phyloP scores from a whole-genome alignment of 1,140 invertebrate species.

The Drosophila gunungcola region DNA sequence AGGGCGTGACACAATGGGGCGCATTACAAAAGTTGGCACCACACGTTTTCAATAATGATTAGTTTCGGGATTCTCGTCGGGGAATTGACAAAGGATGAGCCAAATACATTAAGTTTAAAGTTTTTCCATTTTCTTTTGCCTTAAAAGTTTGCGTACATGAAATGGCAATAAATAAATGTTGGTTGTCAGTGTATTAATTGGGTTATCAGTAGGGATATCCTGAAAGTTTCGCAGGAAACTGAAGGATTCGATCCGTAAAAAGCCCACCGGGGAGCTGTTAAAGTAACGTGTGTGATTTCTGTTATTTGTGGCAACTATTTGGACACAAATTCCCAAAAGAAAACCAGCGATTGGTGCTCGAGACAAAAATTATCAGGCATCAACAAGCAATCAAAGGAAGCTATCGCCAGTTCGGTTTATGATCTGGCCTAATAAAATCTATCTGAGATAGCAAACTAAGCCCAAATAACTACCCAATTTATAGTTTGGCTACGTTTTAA shows the following conservation, averaged over 20 bases:
- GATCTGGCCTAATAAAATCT: constrained; percentile 28
- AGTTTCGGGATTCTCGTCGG: constrained; percentile 43
- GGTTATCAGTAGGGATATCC: constrained; percentile 38
- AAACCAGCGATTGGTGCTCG: constrained; percentile 25
- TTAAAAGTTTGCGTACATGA: constrained; percentile 23
- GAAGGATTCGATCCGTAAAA: constrained; percentile 19
- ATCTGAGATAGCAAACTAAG: constrained; percentile 4
- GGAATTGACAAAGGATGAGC: constrained; percentile 37
- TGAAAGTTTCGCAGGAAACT: constrained; percentile 41
- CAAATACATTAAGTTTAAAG: constrained; percentile 48
- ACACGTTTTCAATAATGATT: constrained; percentile 77
- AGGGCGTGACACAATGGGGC: constrained; percentile 37
- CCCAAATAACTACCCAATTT: constrained; percentile 24
- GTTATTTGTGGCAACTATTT: constrained; percentile 52
- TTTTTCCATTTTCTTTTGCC: constrained; percentile 12
- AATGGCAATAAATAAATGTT: constrained; percentile 62
- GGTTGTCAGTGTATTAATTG: constrained; percentile 49
- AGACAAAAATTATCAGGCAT: constrained; percentile 20
- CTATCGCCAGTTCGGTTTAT: constrained; percentile 20
- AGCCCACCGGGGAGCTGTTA: constrained; percentile 37
- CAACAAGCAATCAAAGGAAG: constrained; percentile 1
- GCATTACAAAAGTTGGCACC: constrained; percentile 49
- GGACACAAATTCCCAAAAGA: constrained; percentile 21
- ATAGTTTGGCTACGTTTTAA: constrained; percentile 30
- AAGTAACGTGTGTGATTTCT: constrained; percentile 20